Evolutionary conservation across 1,140 invertebrate species (phyloP).

Genomic region (Calephelis virginiensis): DNA sequence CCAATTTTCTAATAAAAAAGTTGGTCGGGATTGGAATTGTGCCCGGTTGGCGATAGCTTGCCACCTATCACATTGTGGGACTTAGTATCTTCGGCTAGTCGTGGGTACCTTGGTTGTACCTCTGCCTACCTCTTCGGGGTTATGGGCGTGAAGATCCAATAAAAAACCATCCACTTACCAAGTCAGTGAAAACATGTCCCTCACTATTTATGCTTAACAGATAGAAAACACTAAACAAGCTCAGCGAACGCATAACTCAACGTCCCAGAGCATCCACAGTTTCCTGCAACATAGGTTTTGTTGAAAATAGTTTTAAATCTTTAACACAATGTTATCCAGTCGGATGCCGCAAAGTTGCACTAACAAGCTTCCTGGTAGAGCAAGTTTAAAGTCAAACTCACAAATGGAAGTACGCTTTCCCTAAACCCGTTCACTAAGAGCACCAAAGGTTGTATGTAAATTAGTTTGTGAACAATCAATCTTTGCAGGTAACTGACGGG

Average conservation of each 20-base stretch:
- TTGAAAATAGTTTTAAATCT: slow-evolving; percentile 53
- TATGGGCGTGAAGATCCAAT: no score
- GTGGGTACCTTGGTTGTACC: no score
- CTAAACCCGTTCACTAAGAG: slow-evolving; percentile 37
- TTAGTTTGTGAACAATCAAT: slow-evolving; percentile 13
- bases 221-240: slow-evolving; percentile 30
- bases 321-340: slow-evolving; percentile 55
- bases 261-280: slow-evolving; percentile 25
- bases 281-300: slow-evolving; percentile 28
- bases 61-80: no score
- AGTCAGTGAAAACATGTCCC: slow-evolving; percentile 8
- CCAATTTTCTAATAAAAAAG: no score
- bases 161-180: not conserved
- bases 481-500: not conserved
- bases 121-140: no score
- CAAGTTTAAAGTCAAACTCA: slow-evolving; percentile 42
- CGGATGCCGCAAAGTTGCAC: slow-evolving; percentile 46
- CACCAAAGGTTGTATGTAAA: slow-evolving; percentile 4
- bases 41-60: no score
- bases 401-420: slow-evolving; percentile 35
- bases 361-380: slow-evolving; percentile 47
- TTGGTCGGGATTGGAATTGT: no score
- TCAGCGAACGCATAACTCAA: slow-evolving; percentile 30
- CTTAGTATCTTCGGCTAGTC: no score
- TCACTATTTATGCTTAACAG: slow-evolving; percentile 21